Evolutionary conservation across 2,888 invertebrate genomes (phyloP).

Genomic region (Agrochola lota): DNA sequence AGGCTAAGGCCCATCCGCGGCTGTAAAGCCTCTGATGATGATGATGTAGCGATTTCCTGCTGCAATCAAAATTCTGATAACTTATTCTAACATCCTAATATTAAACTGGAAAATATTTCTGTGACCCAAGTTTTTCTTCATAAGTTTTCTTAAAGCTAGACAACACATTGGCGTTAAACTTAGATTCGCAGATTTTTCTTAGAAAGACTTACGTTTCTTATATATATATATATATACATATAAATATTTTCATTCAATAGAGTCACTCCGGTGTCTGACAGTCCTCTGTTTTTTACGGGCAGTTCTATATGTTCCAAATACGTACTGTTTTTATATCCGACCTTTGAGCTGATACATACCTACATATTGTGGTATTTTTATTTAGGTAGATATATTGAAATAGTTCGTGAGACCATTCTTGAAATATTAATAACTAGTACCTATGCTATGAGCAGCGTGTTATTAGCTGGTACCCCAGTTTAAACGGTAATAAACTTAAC

Average conservation of each 20-base stretch:
- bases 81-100: background rate
- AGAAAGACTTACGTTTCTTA: background rate
- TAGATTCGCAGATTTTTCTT: background rate
- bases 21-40: no score
- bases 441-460: background rate
- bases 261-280: background rate
- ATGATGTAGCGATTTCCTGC: no score
- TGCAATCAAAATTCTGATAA: background rate
- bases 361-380: background rate
- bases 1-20: no score
- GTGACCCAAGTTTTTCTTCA: background rate
- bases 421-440: background rate
- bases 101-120: background rate
- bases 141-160: background rate
- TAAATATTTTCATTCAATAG: background rate
- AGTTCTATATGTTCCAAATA: background rate
- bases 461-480: background rate
- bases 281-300: conserved; percentile 10
- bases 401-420: background rate
- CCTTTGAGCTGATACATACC: background rate
- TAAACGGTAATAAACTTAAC: background rate
- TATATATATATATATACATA: no score
- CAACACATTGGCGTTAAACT: background rate
- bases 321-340: background rate
- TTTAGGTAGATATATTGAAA: background rate